Conservation (phyloP, 2,888 invertebrate genomes). For the Brachyptera putata region DNA sequence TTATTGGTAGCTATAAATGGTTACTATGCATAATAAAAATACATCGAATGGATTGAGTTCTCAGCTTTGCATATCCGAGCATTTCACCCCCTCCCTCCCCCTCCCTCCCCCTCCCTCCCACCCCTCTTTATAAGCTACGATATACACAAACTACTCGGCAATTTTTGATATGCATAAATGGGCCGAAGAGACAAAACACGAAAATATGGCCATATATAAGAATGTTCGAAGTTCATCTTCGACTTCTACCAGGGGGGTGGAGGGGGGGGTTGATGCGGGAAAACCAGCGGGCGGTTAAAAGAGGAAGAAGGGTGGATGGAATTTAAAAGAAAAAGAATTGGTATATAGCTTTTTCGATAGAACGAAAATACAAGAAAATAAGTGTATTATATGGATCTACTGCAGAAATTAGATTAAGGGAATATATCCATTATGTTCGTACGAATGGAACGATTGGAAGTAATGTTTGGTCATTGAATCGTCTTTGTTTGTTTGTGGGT, state of each 20-base stretch:
- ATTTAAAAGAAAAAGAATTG: conserved; percentile 27
- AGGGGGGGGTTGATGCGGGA: conserved; percentile 2
- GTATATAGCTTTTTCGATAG: conserved; percentile 19
- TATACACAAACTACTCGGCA: conserved; percentile 1
- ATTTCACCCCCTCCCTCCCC: neutral
- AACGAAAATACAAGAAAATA: conserved; percentile 2
- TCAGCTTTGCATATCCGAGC: neutral
- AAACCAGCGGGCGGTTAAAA: conserved; percentile 26
- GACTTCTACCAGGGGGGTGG: too few species aligned
- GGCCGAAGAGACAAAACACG: conserved; percentile 20
- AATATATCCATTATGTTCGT: too few species aligned
- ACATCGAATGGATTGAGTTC: conserved; percentile 17
- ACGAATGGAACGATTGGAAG: too few species aligned
- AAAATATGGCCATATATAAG: conserved; percentile 26
- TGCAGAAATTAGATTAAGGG: too few species aligned
- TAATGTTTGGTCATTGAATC: too few species aligned
- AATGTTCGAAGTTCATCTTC: conserved; percentile 12
- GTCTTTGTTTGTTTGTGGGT: too few species aligned
- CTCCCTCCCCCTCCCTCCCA: neutral
- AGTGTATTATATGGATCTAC: too few species aligned
- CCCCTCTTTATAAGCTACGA: conserved; percentile 1
- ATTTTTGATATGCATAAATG: conserved; percentile 27
- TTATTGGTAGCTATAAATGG: conserved; percentile 17
- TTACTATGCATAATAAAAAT: conserved; percentile 18
- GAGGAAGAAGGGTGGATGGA: conserved; percentile 16